These are phyloP conservation scores for Phocoena sinus DNA, from an alignment of 2,113 vertebrate species.

Conservation along the genomic window DNA sequence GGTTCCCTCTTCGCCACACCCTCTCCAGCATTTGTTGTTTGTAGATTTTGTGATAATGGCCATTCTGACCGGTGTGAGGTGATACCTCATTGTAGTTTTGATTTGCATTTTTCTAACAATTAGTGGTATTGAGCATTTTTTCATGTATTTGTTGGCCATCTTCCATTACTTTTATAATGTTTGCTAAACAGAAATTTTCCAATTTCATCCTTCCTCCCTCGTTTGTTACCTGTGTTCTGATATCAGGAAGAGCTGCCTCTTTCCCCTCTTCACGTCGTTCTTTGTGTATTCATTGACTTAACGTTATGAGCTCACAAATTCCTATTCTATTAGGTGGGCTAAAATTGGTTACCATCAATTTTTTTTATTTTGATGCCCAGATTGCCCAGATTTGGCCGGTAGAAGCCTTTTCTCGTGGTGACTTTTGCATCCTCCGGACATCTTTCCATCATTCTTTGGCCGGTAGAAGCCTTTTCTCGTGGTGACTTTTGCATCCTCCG, in stretches of 20 bases:
- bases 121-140: neutral
- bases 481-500: neutral
- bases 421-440: neutral
- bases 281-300: neutral
- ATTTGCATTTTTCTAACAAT: no score
- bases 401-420: neutral
- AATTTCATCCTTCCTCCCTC: neutral
- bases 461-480: fast-evolving
- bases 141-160: neutral
- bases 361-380: neutral
- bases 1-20: no score
- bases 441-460: neutral
- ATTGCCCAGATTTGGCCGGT: neutral
- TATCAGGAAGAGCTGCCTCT: neutral
- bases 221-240: neutral
- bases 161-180: neutral
- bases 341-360: neutral
- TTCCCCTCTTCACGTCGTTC: neutral
- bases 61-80: no score
- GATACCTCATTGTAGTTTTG: no score
- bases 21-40: no score
- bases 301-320: fast-evolving
- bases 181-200: neutral
- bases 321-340: neutral
- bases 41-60: no score